Evolutionary conservation across 37 sponge, comb jelly and placozoan species (phyloP), one percentile per base, ranked within the genome.

Genomic region (Beroe ovata): DNA sequence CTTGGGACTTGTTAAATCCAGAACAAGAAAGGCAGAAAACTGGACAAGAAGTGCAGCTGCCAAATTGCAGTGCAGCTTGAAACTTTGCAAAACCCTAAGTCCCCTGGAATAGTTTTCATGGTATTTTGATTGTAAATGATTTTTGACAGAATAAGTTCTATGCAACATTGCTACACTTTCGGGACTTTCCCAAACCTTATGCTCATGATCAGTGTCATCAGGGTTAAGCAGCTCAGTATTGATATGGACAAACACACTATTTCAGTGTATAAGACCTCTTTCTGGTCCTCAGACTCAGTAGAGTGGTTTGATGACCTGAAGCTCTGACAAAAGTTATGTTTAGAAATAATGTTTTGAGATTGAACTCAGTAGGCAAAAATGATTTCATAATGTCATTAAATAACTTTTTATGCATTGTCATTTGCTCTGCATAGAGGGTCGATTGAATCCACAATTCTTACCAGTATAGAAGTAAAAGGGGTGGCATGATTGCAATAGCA

Each of bases 401-500:
- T n/a, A n/a, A n/a, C n/a, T n/a, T n/a, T n/a, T n/a, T n/a, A n/a
- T n/a, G n/a, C n/a, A n/a, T n/a, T n/a, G n/a, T n/a, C n/a, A n/a
- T n/a, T n/a, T n/a, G n/a, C n/a, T n/a, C n/a, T n/a, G n/a, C n/a
- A n/a, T n/a, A n/a, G n/a, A n/a, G n/a, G n/a, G n/a, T n/a, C n/a
- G n/a, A 58, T 58, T 58, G 18, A 18, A 58, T 20, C n/a, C 26
- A 28, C 21, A 4, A 33, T 33, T 22, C 22, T 32, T 41, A 77
- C 84, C 84, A 77, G 84, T 1, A 77, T 39, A 36, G 84, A 39
- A 21, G 84, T 77, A 41, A 77, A 77, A 11, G 84, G 54, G 6
- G 84, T 77, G 41, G 84, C 54, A 41, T 77, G 84, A 35, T 77
- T 77, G 29, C 84, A 77, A 54, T 19, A 41, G 54, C 84, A 77